Base-by-base conservation (phyloP, 2,113 vertebrate species). In the Channa argus region DNA sequence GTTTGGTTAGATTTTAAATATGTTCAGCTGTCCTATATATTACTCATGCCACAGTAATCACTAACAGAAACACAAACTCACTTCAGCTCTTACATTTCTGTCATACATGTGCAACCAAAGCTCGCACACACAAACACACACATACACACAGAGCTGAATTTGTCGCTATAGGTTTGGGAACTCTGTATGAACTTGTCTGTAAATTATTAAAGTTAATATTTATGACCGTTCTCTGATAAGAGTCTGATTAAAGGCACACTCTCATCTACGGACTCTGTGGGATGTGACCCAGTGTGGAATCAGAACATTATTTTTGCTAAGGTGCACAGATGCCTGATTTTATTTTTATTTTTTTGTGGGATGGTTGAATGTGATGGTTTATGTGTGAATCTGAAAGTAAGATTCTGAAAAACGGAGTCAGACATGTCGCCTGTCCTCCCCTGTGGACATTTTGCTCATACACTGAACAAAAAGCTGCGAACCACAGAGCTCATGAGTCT, bases 191-290 rank as follows among this genome's bases (percentile, higher is more conserved):
- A 89, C 84, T 14, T 51, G 61, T 77, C 58, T 63, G 66, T 86
- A 43, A 83, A 90, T 87, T 79, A 89, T 87, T 87, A 34, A 89
- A 63, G 59, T 75, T 74, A 58, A 63, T 86, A 81, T 89, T 81
- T 59, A 78, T 79, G 82, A 73, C 70, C 37, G 2, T 45, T 41
- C 71, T 60, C 69, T 77, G 61, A 83, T 77, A 73, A 80, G 53
- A 52, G 58, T 45, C 65, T 87, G 73, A 88, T 82, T 83, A 63
- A 71, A 86, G 68, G 39, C 68, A 59, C 61, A 6, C 39, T 44
- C 66, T 39, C 37, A 9, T 62, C 46, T 47, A 36, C 4, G 11
- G 36, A 63, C 52, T 37, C 36, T 43, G 2, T 14, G 36, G 5
- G 7, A 43, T 49, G 38, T 6, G 63, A 55, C 55, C 52, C 5